A percentile compares a stretch with the other conserved stretches of the same genome.
phyloP scores from a whole-genome alignment of 2,797 vertebrate species.

The Enoplosus armatus region DNA sequence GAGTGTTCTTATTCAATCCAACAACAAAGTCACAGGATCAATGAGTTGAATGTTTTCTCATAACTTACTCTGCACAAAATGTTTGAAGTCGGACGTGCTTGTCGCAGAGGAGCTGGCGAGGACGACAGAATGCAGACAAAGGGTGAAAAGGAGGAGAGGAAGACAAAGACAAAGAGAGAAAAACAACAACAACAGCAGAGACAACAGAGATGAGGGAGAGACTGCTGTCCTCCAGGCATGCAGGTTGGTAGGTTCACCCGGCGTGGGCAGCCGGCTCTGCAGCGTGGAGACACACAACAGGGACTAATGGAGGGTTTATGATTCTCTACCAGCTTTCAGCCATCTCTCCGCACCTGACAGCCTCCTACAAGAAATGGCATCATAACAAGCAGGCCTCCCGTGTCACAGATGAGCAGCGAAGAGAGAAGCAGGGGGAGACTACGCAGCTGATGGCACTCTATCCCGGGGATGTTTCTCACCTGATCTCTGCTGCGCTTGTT shows the following conservation, averaged over 20 bases:
- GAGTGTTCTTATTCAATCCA: slow-evolving; percentile 18
- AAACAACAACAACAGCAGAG: not conserved
- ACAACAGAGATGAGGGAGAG: slow-evolving; percentile 11
- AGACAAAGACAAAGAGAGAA: not conserved
- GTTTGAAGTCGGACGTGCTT: not conserved
- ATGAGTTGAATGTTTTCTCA: slow-evolving; percentile 6
- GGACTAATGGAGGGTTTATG: slow-evolving; percentile 44
- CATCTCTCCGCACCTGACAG: slow-evolving; percentile 41
- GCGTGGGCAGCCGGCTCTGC: slow-evolving; percentile 57
- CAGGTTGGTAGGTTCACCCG: slow-evolving; percentile 54
- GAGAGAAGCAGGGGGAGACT: not conserved
- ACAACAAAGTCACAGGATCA: slow-evolving; percentile 26
- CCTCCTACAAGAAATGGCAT: slow-evolving; percentile 60
- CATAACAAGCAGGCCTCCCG: slow-evolving; percentile 43
- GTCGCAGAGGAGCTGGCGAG: not conserved
- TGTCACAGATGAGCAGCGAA: slow-evolving; percentile 43
- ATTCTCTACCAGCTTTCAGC: slow-evolving; percentile 34
- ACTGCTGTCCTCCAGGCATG: slow-evolving; percentile 40
- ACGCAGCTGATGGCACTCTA: slow-evolving; percentile 2
- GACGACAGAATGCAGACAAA: not conserved
- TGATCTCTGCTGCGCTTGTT: slow-evolving; percentile 24
- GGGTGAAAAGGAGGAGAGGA: slow-evolving; percentile 19
- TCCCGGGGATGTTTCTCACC: slow-evolving; percentile 25
- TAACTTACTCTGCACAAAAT: not conserved
- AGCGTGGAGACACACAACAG: slow-evolving; percentile 33